These are phyloP conservation scores for Neopipo cinnamomea DNA, from an alignment of 2,113 vertebrate species.

Conservation along the genomic window DNA sequence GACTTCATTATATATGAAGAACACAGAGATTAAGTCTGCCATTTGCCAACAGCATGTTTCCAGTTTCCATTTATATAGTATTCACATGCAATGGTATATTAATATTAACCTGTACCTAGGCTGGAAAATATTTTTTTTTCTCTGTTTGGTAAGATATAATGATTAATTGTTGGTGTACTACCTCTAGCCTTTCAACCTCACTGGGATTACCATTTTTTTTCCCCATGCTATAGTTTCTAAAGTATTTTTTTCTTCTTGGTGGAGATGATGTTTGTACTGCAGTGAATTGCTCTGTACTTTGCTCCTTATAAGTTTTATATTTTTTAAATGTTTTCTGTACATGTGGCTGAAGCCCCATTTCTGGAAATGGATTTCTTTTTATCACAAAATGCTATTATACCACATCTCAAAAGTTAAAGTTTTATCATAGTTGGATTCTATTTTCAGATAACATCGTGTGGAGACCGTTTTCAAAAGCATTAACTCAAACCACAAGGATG, in stretches of 20 bases:
- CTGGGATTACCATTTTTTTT: not conserved
- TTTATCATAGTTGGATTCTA: constrained; percentile 54
- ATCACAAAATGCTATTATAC: not conserved
- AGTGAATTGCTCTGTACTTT: not conserved
- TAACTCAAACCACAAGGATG: constrained; percentile 67
- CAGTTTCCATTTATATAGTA: not conserved
- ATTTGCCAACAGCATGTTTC: not conserved
- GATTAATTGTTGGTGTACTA: not conserved
- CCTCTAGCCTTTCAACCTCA: not conserved
- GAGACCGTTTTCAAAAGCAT: constrained; percentile 52
- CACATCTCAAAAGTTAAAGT: constrained; percentile 47
- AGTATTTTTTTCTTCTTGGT: not conserved
- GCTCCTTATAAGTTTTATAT: not conserved
- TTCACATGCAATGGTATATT: not conserved
- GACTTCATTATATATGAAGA: not conserved
- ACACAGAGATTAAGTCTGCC: not conserved
- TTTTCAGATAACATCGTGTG: constrained; percentile 54
- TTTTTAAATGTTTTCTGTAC: not conserved
- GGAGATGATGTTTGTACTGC: not conserved
- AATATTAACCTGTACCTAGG: not conserved
- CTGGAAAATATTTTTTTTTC: not conserved
- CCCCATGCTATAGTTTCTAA: not conserved
- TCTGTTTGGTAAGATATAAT: not conserved
- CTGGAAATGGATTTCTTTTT: not conserved
- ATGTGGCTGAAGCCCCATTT: not conserved